Percentiles rank a stretch among this genome's conserved stretches.
Conservation (phyloP, 2,113 vertebrate genomes). For the Recurvirostra avosetta region DNA sequence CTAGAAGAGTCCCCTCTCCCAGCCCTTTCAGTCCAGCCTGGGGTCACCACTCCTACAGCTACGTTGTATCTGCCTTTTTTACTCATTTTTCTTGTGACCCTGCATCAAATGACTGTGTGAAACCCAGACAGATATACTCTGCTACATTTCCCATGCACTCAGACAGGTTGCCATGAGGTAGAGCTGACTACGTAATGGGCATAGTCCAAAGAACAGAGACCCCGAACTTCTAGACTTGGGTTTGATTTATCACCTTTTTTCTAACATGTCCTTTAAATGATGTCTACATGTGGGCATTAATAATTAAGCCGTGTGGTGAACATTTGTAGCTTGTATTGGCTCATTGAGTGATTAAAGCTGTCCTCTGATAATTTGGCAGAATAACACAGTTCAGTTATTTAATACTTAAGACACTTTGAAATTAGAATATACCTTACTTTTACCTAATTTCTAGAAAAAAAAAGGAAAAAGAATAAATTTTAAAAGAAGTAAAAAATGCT, state of each 20-base stretch:
- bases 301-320: not conserved
- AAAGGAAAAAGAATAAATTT: not conserved
- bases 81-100: not conserved
- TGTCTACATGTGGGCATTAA: not conserved
- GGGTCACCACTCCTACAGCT: not conserved
- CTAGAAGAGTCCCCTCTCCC: not conserved
- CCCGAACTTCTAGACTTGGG: not conserved
- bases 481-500: not conserved
- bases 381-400: not conserved
- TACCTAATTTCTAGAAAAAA: not conserved
- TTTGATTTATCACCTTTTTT: not conserved
- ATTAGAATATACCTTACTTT: not conserved
- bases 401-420: not conserved
- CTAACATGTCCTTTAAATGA: not conserved
- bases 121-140: not conserved
- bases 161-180: not conserved
- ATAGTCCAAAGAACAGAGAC: not conserved
- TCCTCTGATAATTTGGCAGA: not conserved
- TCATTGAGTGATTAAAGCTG: not conserved
- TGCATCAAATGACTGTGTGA: not conserved
- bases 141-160: not conserved
- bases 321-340: not conserved
- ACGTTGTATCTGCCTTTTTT: not conserved
- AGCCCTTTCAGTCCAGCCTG: not conserved
- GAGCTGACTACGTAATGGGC: not conserved